Percentiles rank a stretch among this genome's conserved stretches.
phyloP scores from a whole-genome alignment of 2,888 invertebrate genomes.

The Dysmachus trigonus region DNA sequence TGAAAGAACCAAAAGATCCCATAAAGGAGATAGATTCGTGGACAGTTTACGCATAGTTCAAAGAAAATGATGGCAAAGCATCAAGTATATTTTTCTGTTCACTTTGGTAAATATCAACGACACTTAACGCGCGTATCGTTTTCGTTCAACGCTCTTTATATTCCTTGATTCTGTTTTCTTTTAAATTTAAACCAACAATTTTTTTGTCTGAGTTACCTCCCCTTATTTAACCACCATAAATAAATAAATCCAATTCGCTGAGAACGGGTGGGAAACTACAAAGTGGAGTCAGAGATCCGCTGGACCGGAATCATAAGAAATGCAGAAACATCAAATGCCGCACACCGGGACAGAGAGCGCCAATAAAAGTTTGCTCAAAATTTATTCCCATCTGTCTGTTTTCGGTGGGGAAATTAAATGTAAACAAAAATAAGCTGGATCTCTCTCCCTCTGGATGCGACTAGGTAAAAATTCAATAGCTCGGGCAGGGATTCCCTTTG shows the following conservation, averaged over 20 bases:
- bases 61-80: too few relatives aligned
- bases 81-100: too few relatives aligned
- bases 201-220: neutral
- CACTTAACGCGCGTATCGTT: neutral
- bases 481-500: neutral
- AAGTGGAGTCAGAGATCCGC: neutral
- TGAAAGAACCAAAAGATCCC: too few relatives aligned
- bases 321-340: slow-evolving; percentile 9
- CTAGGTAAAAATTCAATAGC: slow-evolving; percentile 38
- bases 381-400: slow-evolving; percentile 33
- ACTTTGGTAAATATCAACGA: neutral
- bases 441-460: neutral
- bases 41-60: too few relatives aligned
- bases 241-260: neutral
- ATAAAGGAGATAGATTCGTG: too few relatives aligned
- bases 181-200: neutral
- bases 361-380: neutral
- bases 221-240: neutral
- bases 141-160: neutral
- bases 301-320: neutral
- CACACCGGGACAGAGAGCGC: neutral
- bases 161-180: neutral
- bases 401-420: slow-evolving; percentile 25
- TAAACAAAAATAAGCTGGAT: slow-evolving; percentile 30
- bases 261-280: neutral